Percentiles rank a stretch among this genome's conserved stretches.
phyloP scores from a whole-genome alignment of 2,113 vertebrate species.

The Galemys pyrenaicus region DNA sequence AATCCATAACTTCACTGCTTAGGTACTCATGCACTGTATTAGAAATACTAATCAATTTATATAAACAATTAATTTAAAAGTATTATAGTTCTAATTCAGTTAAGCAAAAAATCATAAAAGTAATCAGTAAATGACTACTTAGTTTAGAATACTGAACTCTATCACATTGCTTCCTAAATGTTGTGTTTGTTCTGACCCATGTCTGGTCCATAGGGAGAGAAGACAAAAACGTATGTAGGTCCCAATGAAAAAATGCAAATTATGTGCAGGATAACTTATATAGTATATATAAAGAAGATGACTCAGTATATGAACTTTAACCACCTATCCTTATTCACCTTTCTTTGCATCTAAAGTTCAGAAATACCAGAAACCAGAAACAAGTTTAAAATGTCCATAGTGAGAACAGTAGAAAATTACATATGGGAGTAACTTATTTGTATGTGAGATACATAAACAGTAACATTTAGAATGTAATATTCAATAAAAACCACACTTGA shows the following conservation, averaged over 20 bases:
- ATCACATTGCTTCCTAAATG: neutral
- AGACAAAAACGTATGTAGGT: neutral
- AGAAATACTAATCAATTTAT: neutral
- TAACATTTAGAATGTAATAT: neutral
- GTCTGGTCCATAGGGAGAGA: neutral
- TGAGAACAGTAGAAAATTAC: neutral
- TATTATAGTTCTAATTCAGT: neutral
- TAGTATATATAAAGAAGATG: slow-evolving; percentile 33
- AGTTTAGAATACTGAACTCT: neutral
- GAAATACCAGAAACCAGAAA: slow-evolving; percentile 35
- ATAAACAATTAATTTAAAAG: slow-evolving; percentile 1
- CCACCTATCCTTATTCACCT: neutral
- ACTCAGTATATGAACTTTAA: slow-evolving; percentile 47
- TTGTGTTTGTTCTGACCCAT: neutral
- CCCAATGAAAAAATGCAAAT: neutral
- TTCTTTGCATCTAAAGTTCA: slow-evolving; percentile 6
- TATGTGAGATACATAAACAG: neutral
- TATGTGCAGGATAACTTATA: neutral
- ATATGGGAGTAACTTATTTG: neutral
- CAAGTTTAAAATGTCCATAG: neutral
- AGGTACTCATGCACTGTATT: neutral
- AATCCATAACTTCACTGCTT: neutral
- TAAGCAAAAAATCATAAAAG: neutral
- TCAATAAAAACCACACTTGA: neutral
- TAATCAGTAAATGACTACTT: neutral